Conservation (phyloP, 2,113 vertebrate genomes). For the Vombatus ursinus region DNA sequence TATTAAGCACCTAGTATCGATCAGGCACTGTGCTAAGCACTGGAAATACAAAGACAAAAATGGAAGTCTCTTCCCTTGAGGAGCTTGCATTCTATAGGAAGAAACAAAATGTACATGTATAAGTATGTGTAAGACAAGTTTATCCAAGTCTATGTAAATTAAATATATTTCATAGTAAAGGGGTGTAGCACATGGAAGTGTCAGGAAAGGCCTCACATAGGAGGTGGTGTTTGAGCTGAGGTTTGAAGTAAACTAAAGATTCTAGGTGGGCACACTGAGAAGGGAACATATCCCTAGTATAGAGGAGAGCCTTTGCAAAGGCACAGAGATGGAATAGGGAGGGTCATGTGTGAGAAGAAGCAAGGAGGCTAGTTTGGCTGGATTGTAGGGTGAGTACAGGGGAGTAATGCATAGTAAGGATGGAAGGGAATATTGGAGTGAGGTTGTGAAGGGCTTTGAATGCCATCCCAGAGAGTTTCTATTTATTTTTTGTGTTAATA, state of each 20-base stretch:
- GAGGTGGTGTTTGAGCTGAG: neutral
- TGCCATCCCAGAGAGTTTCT: neutral
- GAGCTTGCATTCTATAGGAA: neutral
- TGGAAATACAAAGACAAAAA: neutral
- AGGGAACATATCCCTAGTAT: neutral
- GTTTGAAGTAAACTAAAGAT: neutral
- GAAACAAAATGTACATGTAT: neutral
- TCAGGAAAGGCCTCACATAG: neutral
- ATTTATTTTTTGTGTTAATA: neutral
- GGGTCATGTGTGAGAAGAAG: neutral
- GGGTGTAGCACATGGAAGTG: neutral
- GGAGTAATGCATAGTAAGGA: neutral
- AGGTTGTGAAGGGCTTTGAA: neutral
- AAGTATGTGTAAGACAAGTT: neutral
- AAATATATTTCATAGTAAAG: neutral
- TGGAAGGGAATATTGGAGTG: neutral
- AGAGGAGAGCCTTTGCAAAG: neutral
- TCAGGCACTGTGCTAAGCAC: neutral
- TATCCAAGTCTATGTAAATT: neutral
- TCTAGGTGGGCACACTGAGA: neutral
- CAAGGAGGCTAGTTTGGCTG: neutral
- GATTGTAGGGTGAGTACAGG: neutral
- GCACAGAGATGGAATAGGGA: neutral
- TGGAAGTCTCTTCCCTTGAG: neutral
- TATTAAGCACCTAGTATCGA: neutral